Base-by-base conservation (phyloP, 2,797 vertebrate genomes). In the Otus scops region DNA sequence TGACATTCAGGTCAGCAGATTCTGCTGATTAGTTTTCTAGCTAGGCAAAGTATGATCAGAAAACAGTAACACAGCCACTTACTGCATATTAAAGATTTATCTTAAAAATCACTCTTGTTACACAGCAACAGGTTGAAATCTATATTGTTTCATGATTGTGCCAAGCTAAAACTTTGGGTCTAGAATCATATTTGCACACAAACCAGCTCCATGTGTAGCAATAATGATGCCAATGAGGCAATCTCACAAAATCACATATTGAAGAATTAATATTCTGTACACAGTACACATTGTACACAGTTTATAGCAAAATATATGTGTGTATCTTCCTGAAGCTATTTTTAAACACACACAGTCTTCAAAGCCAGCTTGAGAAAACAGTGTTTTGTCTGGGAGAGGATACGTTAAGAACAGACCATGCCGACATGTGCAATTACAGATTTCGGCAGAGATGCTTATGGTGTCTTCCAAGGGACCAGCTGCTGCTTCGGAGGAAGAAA, bases 391-490 rank as follows among this genome's bases (percentile, higher is more conserved):
- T 94, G 94, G 96, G 95, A 90, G 77, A 95, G 86, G 93, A 83
- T 85, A 56, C 57, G 53, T 27, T 87, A 39, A 57, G 96, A 91
- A 65, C 95, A 97, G 94, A 97, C 94, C 88, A 91, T 30, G 78
- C 81, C 59, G 71, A 93, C 90, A 94, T 97, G 95, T 96, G 97
- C 97, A 97, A 88, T 95, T 92, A 93, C 88, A 96, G 86, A 91
- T 93, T 63, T 95, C 95, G 3, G 92, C 94, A 95, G 95, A 96
- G 85, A 94, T 94, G 93, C 95, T 94, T 89, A 69, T 97, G 95
- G 94, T 93, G 96, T 86, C 96, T 97, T 97, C 96, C 96, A 96
- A 97, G 91, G 95, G 93, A 96, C 79, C 96, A 96, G 95, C 92
- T 96, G 96, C 96, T 96, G 68, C 96, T 97, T 95, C 60, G 26